Conservation (phyloP, 2,113 vertebrate species). For the Seriola rivoliana region DNA sequence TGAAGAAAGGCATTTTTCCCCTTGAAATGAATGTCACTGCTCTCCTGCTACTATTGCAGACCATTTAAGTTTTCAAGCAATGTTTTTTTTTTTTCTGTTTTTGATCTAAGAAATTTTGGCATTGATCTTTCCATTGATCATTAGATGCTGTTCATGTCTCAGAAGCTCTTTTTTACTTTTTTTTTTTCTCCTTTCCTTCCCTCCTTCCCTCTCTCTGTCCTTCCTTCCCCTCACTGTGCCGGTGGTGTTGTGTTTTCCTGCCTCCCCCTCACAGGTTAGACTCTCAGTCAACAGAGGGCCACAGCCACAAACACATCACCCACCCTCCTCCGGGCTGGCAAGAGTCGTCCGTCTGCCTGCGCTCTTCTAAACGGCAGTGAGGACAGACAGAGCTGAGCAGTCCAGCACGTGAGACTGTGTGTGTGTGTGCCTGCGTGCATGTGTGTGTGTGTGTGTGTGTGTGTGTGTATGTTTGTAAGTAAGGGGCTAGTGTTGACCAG, state of each 20-base stretch:
- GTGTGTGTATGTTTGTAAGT: constrained; percentile 34
- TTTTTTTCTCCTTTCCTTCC: not conserved
- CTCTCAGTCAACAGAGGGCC: constrained; percentile 69
- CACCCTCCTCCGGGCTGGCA: constrained; percentile 35
- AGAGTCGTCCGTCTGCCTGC: constrained; percentile 41
- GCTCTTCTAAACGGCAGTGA: constrained; percentile 35
- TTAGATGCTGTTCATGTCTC: not conserved
- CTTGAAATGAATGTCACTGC: not conserved
- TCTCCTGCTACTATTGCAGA: not conserved
- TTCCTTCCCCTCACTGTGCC: constrained; percentile 1
- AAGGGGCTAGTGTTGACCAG: constrained; percentile 42
- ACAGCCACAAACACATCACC: constrained; percentile 40
- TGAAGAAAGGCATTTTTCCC: not conserved
- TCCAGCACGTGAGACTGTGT: constrained; percentile 42
- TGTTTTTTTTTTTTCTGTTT: not conserved
- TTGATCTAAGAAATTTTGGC: not conserved
- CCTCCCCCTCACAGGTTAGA: constrained; percentile 69
- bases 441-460: constrained; percentile 30
- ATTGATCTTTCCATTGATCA: not conserved
- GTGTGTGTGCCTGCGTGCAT: constrained; percentile 25
- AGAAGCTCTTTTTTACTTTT: constrained; percentile 6
- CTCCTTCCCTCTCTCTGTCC: not conserved
- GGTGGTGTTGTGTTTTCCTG: constrained; percentile 62
- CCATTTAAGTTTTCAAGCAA: not conserved
- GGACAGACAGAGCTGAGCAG: constrained; percentile 36